Base-by-base conservation (phyloP, 2,113 vertebrate species). In the Rhadina sibilatrix region DNA sequence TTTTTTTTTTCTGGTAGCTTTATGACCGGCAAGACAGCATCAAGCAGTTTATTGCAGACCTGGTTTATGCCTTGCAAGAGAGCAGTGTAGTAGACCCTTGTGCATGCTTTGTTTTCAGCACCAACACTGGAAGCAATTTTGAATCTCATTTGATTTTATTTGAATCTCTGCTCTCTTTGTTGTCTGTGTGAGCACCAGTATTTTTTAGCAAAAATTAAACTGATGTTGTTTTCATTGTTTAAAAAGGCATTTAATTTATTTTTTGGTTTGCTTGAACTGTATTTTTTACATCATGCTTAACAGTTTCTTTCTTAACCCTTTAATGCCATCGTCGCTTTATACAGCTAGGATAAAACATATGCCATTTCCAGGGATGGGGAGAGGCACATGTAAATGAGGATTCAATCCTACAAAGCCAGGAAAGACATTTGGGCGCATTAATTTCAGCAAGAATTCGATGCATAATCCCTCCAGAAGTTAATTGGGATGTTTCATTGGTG, bases 41-140 rank as follows among this genome's bases (percentile, higher is more conserved):
- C 87, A 81, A 90, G 87, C 60, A 35, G 76, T 96, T 97, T 97
- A 98, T 94, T 94, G 95, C 96, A 94, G 79, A 84, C 82, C 71
- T 91, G 95, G 79, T 95, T 96, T 91, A 97, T 93, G 91, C 87
- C 82, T 90, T 95, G 53, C 82, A 83, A 77, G 91, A 87, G 79
- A 94, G 68, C 64, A 86, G 56, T 9, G 8, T 78, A 94, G 82
- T 93, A 91, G 76, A 80, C 96, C 84, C 94, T 54, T 89, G 96
- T 96, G 95, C 60, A 10, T 74, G 70, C 78, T 97, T 97, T 92
- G 63, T 93, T 95, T 94, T 80, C 63, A 90, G 83, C 52, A 77
- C 63, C 69, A 92, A 46, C 72, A 71, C 90, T 93, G 69, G 63
- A 93, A 91, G 50, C 63, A 72, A 30, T 96, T 94, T 91, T 35